Percentiles rank a stretch among this genome's conserved stretches.
These are phyloP conservation scores for Cephalopachus bancanus DNA, from an alignment of 2,797 vertebrate species.

Conservation along the genomic window DNA sequence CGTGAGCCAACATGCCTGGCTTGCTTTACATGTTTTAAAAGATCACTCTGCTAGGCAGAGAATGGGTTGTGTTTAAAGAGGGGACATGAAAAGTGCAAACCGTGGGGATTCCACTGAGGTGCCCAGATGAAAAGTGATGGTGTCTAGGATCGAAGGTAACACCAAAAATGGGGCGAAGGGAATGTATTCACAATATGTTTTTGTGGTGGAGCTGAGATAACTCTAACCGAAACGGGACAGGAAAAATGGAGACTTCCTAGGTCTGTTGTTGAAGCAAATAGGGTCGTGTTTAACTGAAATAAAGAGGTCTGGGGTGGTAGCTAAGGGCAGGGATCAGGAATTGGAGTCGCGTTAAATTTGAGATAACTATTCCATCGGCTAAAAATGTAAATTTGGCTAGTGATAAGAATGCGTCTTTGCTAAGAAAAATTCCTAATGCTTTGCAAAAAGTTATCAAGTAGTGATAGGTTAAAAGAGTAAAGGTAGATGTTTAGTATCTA, in stretches of 20 bases:
- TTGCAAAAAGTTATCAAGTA: background rate
- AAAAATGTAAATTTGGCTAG: conserved; percentile 14
- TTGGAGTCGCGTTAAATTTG: background rate
- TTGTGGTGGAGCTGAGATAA: background rate
- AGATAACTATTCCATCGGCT: background rate
- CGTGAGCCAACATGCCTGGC: background rate
- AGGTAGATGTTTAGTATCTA: background rate
- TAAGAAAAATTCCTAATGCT: background rate
- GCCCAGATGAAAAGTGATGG: background rate
- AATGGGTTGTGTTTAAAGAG: background rate
- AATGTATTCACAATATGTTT: background rate
- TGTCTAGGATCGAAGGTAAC: background rate
- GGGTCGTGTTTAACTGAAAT: background rate
- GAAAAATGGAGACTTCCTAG: background rate
- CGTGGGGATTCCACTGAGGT: background rate
- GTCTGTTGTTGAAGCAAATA: background rate
- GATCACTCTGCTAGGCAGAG: background rate
- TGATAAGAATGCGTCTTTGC: background rate
- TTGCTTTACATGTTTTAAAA: background rate
- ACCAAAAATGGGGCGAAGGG: background rate
- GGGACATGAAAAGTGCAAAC: background rate
- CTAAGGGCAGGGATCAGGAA: background rate
- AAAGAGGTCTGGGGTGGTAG: background rate
- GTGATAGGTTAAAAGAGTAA: background rate
- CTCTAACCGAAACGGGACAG: background rate